These are phyloP conservation scores for Holothuria glaberrima DNA, from an alignment of 35 echinoderm and acorn worm species.

Conservation along the genomic window DNA sequence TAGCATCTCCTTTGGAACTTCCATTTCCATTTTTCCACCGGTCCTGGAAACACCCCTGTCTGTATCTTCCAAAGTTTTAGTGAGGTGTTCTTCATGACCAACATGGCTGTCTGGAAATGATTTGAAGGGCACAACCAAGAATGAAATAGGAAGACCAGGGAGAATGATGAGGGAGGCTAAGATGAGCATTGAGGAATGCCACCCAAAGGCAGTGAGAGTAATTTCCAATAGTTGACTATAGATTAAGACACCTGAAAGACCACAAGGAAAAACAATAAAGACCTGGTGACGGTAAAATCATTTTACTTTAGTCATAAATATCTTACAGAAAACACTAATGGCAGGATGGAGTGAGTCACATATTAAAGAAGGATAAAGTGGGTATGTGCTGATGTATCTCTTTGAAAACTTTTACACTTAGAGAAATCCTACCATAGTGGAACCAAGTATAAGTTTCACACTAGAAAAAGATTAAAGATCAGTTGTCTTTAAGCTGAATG, in stretches of 20 bases:
- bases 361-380: too few species aligned
- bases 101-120: background rate
- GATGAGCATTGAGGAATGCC: conserved; percentile 18
- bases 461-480: too few species aligned
- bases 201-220: conserved; percentile 19
- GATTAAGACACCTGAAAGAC: conserved; percentile 4
- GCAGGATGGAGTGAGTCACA: too few species aligned
- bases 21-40: background rate
- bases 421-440: too few species aligned
- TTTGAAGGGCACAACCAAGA: background rate
- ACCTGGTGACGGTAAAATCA: too few species aligned
- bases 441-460: too few species aligned
- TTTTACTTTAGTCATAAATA: too few species aligned
- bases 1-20: background rate
- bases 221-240: conserved; percentile 20
- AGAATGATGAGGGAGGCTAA: conserved; percentile 5
- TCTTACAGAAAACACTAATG: too few species aligned
- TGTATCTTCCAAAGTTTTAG: background rate
- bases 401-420: too few species aligned
- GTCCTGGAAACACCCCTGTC: background rate
- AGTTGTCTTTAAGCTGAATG: too few species aligned
- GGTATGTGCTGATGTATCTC: too few species aligned
- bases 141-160: conserved; percentile 16
- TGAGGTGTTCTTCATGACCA: conserved; percentile 32
- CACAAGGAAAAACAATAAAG: background rate